phyloP scores from a whole-genome alignment of 2,888 invertebrate species.

The Melieria picta region DNA sequence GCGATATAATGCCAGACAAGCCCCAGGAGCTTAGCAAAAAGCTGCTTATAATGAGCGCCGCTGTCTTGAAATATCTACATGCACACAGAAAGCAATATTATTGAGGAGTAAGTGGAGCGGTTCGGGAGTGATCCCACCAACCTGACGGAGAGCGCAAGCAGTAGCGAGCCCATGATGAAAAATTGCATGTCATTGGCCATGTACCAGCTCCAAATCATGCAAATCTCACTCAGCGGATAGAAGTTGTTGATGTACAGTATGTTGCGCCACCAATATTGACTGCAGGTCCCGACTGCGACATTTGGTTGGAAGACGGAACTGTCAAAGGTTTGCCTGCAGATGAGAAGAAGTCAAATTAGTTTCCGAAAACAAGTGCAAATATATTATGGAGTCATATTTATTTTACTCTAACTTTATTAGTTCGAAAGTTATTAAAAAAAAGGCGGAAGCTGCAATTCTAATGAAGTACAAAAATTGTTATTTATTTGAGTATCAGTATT shows the following conservation, averaged over 20 bases:
- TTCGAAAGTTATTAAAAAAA: too few species aligned
- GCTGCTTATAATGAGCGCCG: slow-evolving; percentile 70
- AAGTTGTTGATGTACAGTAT: slow-evolving; percentile 85
- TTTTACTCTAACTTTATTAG: too few species aligned
- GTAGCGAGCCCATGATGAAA: slow-evolving; percentile 75
- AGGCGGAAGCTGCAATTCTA: too few species aligned
- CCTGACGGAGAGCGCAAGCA: slow-evolving; percentile 76
- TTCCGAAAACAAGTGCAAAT: too few species aligned
- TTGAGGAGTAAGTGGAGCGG: neutral
- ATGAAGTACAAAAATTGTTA: too few species aligned
- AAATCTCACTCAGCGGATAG: slow-evolving; percentile 79
- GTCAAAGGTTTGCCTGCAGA: slow-evolving; percentile 73
- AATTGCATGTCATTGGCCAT: slow-evolving; percentile 85
- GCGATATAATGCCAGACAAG: slow-evolving; percentile 78
- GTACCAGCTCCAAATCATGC: slow-evolving; percentile 87
- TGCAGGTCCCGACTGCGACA: slow-evolving; percentile 79
- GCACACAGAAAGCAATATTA: slow-evolving; percentile 7
- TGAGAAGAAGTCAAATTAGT: slow-evolving; percentile 1
- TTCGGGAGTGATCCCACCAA: slow-evolving; percentile 63
- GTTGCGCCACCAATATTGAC: slow-evolving; percentile 85
- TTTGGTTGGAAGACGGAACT: slow-evolving; percentile 79
- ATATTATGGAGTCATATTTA: too few species aligned
- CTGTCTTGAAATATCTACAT: slow-evolving; percentile 73
- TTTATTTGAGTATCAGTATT: too few species aligned
- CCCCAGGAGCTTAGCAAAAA: slow-evolving; percentile 80